Base-by-base conservation (phyloP, 2,888 invertebrate species). In the Macrophya alboannulata region DNA sequence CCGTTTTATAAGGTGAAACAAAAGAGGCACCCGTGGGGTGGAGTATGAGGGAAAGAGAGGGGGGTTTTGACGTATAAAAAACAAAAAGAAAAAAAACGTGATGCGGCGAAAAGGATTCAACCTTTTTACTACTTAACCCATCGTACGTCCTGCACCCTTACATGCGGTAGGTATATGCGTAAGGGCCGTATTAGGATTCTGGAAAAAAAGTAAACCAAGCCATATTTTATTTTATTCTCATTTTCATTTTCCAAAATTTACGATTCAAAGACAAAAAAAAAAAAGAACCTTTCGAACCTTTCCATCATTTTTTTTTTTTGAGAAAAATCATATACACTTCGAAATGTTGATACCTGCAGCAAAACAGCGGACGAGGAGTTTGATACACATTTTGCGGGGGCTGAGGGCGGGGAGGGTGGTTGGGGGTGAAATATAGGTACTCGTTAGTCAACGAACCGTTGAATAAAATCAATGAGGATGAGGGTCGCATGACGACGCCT, bases 1-100 rank as follows among this genome's bases (percentile, higher is more conserved):
- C 25, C 74, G 84, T 85, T 85, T 85, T 84, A 84, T 85, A 84
- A 85, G 85, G 84, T 84, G 83, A 85, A 84, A 85, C 85, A 85
- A 85, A 85, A 84, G 85, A 84, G 83, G 31, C 5, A 31, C 37
- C 37, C 40, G 62, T 10, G 40, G n/a, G n/a, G n/a, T n/a, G n/a
- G n/a, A n/a, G n/a, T n/a, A n/a, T n/a, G 31, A 31, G 31, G 31
- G 31, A n/a, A n/a, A n/a, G n/a, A n/a, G 31, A 31, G 31, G 31
- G 31, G 31, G 31, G 31, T 31, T n/a, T n/a, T 31, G 31, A 10
- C 0, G 25, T 12, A 37, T 12, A n/a, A 8, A 55, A 55, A 8
- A 55, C 17, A n/a, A 55, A 55, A n/a, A 55, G 5, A n/a, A 1
- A n/a, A n/a, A 55, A 62, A 62, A 62, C 21, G 62, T 62, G 62